These are phyloP conservation scores for Apodemia zela DNA, from an alignment of 2,888 invertebrate species.

Conservation along the genomic window DNA sequence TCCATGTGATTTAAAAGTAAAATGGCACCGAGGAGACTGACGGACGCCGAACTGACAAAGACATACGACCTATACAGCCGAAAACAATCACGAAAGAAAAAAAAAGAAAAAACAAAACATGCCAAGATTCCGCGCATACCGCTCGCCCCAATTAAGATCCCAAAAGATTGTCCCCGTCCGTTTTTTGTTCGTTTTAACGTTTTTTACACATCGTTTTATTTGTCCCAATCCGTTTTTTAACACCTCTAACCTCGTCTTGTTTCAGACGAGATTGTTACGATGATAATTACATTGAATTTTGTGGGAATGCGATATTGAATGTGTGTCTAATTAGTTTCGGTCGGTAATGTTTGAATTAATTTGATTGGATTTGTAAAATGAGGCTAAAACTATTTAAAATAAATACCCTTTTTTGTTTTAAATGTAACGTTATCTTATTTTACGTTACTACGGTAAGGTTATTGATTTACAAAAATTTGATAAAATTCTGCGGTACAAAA, in stretches of 20 bases:
- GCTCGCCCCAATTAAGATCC: conserved; percentile 68
- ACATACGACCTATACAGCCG: conserved; percentile 36
- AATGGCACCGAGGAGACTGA: conserved; percentile 40
- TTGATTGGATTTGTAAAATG: conserved; percentile 1
- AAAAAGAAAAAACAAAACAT: conserved; percentile 38
- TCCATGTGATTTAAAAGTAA: conserved; percentile 45
- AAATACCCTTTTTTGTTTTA: background rate
- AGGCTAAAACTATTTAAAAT: background rate
- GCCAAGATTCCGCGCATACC: conserved; percentile 58
- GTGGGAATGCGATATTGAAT: conserved; percentile 29
- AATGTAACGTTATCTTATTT: background rate
- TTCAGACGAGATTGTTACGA: conserved; percentile 37
- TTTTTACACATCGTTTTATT: conserved; percentile 35
- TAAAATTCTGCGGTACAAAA: too few species aligned
- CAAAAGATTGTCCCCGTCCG: conserved; percentile 59
- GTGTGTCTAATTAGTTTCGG: conserved; percentile 42
- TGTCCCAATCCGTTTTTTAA: conserved; percentile 53
- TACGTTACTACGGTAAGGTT: background rate
- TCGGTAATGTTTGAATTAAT: conserved; percentile 18
- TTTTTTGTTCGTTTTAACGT: conserved; percentile 33
- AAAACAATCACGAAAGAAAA: conserved; percentile 45
- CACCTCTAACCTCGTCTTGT: conserved; percentile 42
- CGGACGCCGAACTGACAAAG: conserved; percentile 42
- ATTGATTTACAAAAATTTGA: background rate
- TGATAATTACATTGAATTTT: conserved; percentile 27